Conservation (phyloP, 2,113 vertebrate species). For the Catharus bicknelli region DNA sequence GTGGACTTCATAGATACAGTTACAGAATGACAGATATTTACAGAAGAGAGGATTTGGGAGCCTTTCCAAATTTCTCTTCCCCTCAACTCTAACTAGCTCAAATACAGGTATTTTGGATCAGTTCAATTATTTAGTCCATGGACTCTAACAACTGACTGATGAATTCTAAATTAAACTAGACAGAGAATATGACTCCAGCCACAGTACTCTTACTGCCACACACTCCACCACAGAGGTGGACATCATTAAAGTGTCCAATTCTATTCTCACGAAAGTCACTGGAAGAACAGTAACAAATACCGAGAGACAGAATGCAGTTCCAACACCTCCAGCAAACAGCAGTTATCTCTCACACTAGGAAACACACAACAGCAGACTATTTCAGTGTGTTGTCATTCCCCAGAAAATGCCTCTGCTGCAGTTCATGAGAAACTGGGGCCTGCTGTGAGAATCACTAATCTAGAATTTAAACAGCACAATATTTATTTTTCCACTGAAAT, state of each 20-base stretch:
- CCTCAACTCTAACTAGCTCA: neutral
- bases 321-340: neutral
- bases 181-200: neutral
- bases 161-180: slow-evolving; percentile 17
- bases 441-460: neutral
- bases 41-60: neutral
- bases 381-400: neutral
- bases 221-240: neutral
- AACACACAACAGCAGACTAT: neutral
- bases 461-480: neutral
- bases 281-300: neutral
- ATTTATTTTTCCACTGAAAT: neutral
- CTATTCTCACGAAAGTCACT: neutral
- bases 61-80: neutral
- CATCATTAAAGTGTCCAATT: neutral
- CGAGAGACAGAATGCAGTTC: accelerated
- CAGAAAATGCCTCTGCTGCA: neutral
- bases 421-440: neutral
- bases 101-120: neutral
- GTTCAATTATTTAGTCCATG: neutral
- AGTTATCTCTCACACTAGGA: neutral
- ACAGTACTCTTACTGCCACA: neutral
- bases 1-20: neutral
- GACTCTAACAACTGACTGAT: neutral
- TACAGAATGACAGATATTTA: neutral